A percentile compares a stretch with the other conserved stretches of the same genome.
Evolutionary conservation across 1,140 invertebrate species (phyloP).

Genomic region (Ostrea denselamellosa): DNA sequence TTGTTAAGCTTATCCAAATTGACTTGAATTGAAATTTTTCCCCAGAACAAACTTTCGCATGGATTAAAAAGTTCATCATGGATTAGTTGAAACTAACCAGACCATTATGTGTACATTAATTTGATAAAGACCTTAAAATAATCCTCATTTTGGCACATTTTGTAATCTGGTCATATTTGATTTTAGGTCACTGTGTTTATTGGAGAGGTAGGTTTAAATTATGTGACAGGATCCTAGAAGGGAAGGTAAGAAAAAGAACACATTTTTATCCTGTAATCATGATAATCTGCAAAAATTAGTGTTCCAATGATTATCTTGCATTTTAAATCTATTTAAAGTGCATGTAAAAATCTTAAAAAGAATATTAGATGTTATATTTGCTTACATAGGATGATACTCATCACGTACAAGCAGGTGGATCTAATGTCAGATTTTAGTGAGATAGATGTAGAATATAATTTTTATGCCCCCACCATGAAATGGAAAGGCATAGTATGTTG

Average conservation of each 20-base stretch:
- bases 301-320: no score
- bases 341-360: no score
- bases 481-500: no score
- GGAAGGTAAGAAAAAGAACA: background rate
- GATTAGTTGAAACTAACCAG: background rate
- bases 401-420: no score
- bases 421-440: no score
- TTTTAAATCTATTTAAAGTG: no score
- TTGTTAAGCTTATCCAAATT: background rate
- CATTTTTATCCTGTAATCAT: background rate
- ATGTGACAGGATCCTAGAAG: background rate
- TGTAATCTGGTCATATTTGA: background rate
- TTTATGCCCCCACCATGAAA: no score
- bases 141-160: constrained; percentile 21
- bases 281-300: no score
- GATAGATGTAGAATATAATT: no score
- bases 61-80: constrained; percentile 8
- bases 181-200: constrained; percentile 28
- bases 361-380: no score
- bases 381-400: no score
- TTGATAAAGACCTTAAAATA: background rate
- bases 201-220: background rate
- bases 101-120: background rate
- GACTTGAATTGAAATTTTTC: background rate
- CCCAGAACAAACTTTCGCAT: background rate